Percentiles rank a stretch among this genome's conserved stretches.
Conservation (phyloP, 2,113 vertebrate species). For the Nycticryphes semicollaris region DNA sequence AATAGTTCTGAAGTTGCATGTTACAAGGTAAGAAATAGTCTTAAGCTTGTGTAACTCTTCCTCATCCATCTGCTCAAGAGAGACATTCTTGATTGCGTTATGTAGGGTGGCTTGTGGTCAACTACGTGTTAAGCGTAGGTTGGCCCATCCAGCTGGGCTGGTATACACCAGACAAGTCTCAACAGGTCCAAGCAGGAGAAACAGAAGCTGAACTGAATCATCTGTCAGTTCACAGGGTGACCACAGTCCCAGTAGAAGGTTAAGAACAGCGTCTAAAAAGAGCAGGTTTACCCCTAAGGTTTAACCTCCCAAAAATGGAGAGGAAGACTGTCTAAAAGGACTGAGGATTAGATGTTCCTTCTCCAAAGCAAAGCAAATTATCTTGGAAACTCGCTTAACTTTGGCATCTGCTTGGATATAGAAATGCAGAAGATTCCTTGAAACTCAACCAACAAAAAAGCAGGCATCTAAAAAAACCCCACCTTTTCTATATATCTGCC, state of each 20-base stretch:
- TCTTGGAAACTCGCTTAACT: not conserved
- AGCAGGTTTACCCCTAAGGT: not conserved
- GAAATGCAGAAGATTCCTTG: not conserved
- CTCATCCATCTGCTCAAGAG: not conserved
- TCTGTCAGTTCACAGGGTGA: not conserved
- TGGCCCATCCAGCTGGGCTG: not conserved
- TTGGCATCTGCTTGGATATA: not conserved
- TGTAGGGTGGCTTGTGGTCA: not conserved
- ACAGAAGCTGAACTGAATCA: not conserved
- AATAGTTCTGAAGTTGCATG: not conserved
- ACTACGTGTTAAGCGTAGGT: not conserved
- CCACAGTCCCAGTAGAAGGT: not conserved
- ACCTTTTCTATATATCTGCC: not conserved
- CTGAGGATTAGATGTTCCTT: not conserved
- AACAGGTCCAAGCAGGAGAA: not conserved
- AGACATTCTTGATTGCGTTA: rapidly evolving
- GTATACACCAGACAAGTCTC: not conserved
- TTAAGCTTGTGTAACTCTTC: not conserved
- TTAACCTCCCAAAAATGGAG: not conserved
- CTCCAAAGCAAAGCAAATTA: not conserved
- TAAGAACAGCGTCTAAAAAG: not conserved
- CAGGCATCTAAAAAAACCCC: not conserved
- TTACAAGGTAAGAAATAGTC: not conserved
- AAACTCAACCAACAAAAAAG: not conserved
- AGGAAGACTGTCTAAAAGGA: not conserved